phyloP scores from a whole-genome alignment of 64 coral and sea anemone species.

The Orbicella faveolata region DNA sequence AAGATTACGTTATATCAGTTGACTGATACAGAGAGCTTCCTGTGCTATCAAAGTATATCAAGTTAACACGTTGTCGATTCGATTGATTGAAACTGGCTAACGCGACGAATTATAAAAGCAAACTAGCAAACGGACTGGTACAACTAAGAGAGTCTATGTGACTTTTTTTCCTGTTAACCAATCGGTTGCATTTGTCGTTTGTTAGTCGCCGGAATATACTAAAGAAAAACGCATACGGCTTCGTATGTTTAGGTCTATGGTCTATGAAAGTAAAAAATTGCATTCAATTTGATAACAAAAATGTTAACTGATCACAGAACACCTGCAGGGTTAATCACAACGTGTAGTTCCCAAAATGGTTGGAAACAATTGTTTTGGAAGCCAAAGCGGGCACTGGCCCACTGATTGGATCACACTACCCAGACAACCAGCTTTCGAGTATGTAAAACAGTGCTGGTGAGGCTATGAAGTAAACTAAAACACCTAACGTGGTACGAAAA shows the following conservation, averaged over 20 bases:
- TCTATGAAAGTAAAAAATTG: neutral
- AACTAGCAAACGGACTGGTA: neutral
- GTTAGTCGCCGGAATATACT: neutral
- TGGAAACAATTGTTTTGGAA: neutral
- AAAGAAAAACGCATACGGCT: neutral
- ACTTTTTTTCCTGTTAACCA: too few relatives aligned
- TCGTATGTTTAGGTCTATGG: too few relatives aligned
- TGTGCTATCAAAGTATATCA: too few relatives aligned
- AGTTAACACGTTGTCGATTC: too few relatives aligned
- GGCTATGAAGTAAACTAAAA: constrained; percentile 15
- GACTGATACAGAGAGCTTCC: too few relatives aligned
- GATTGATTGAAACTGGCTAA: too few relatives aligned
- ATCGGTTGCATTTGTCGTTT: too few relatives aligned
- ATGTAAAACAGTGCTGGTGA: constrained; percentile 16
- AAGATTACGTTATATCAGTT: too few relatives aligned
- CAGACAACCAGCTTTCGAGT: constrained; percentile 6
- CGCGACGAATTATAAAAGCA: too few relatives aligned
- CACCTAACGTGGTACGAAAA: neutral
- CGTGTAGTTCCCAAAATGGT: neutral
- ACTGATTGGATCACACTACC: neutral
- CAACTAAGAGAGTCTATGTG: too few relatives aligned
- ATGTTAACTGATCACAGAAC: neutral
- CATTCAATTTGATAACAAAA: neutral
- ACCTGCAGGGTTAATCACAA: neutral
- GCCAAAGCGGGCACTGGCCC: neutral